A percentile compares a stretch with the other conserved stretches of the same genome.
These are phyloP conservation scores for Crypturellus tataupa DNA, from an alignment of 2,797 vertebrate species.

Conservation along the genomic window DNA sequence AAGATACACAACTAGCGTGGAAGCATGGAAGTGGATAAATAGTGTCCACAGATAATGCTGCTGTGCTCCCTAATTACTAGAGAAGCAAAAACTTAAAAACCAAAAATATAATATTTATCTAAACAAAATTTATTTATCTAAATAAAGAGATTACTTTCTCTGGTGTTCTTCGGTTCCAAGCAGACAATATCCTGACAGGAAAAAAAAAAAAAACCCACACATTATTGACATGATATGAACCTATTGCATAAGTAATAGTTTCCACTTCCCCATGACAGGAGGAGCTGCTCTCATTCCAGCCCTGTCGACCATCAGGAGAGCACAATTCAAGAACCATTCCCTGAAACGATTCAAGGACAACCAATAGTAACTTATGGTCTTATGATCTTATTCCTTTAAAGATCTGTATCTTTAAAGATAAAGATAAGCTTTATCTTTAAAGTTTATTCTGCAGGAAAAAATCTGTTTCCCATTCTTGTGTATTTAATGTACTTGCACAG, in stretches of 20 bases:
- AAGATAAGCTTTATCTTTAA: background rate
- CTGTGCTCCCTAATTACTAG: background rate
- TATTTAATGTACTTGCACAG: background rate
- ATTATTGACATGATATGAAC: background rate
- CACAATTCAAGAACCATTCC: background rate
- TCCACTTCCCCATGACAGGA: background rate
- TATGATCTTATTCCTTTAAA: background rate
- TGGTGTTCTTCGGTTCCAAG: background rate
- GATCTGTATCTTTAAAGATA: too few relatives aligned
- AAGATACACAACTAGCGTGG: background rate
- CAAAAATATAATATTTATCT: background rate
- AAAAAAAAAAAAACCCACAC: too few relatives aligned
- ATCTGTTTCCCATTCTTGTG: background rate
- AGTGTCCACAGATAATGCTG: background rate
- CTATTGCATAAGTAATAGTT: background rate
- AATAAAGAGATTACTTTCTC: background rate
- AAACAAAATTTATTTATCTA: background rate
- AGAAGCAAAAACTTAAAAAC: background rate
- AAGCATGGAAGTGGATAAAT: background rate
- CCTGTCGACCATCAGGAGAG: background rate
- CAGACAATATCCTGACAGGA: background rate
- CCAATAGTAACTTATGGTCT: background rate
- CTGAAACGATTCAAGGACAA: background rate
- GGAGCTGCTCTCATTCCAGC: fast-evolving
- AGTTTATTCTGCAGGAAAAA: background rate